Conservation (phyloP, 2,888 invertebrate genomes). For the Lithophane leautieri region DNA sequence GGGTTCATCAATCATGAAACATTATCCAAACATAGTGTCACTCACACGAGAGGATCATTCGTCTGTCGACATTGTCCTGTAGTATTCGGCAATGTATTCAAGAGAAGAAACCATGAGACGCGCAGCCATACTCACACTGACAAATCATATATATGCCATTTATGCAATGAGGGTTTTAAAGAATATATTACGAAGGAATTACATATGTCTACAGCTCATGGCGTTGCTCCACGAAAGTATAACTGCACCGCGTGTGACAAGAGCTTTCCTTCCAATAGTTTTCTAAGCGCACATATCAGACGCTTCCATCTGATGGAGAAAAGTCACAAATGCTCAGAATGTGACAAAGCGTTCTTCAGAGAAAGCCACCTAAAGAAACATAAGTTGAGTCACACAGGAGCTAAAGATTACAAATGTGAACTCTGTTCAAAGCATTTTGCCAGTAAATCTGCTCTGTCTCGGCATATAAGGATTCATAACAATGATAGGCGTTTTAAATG, state of each 20-base stretch:
- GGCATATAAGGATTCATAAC: constrained; percentile 77
- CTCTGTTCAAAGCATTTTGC: constrained; percentile 77
- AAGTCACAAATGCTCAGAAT: constrained; percentile 68
- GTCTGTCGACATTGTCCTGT: constrained; percentile 78
- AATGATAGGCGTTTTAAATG: constrained; percentile 70
- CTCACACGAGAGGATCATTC: constrained; percentile 74
- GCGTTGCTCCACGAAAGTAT: constrained; percentile 5
- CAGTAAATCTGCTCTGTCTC: constrained; percentile 74
- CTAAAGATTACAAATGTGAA: constrained; percentile 80
- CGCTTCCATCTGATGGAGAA: constrained; percentile 67
- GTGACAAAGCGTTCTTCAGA: constrained; percentile 63
- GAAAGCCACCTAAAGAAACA: constrained; percentile 77
- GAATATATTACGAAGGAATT: constrained; percentile 65
- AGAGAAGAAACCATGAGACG: constrained; percentile 81
- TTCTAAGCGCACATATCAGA: constrained; percentile 46
- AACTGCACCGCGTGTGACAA: constrained; percentile 55
- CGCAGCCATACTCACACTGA: constrained; percentile 69
- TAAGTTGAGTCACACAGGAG: constrained; percentile 81
- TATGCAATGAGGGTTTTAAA: constrained; percentile 72
- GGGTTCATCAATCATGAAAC: constrained; percentile 74
- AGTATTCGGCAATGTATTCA: constrained; percentile 81
- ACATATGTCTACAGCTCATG: constrained; percentile 64
- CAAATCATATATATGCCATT: constrained; percentile 67
- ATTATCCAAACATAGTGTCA: constrained; percentile 69
- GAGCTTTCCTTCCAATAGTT: constrained; percentile 36